Base-by-base conservation (phyloP, 2,797 vertebrate species). In the Cichlasoma orientale region DNA sequence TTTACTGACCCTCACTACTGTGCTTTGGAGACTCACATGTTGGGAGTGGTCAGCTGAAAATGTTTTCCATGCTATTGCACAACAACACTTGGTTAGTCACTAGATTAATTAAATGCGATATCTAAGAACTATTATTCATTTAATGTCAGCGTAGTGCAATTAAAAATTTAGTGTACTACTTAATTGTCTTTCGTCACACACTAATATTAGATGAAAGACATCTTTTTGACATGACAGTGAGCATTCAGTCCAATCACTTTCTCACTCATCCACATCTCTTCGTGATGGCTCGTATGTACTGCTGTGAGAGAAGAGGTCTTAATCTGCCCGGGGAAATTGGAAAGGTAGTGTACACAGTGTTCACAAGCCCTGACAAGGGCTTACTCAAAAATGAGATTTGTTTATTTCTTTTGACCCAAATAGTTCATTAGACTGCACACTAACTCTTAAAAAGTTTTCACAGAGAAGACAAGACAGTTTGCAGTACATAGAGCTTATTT, bases 331-430 rank as follows among this genome's bases (percentile, higher is more conserved):
- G 38, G 29, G 50, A 68, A 63, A 77, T 56, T 63, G 16, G 58
- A 83, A 63, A 44, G 56, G 18, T 72, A 68, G 36, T 74, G 56
- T 80, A 86, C 52, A 89, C 84, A 87, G 29, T 75, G 52, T 89
- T 79, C 53, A 84, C 72, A 63, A 69, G 54, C 5, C 5, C 33
- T 71, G 80, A 88, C 83, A 78, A 10, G 75, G 68, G 82, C 75
- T 89, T 86, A 91, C 63, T 84, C 74, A 88, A 77, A 82, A 79
- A 88, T 77, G 8, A 81, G 72, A 89, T 80, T 56, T 91, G 83
- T 93, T 89, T 86, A 90, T 85, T 83, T 89, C 85, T 79, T 84
- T 78, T 73, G 79, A 80, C 69, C 58, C 9, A 80, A 53, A 79
- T 80, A 86, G 70, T 75, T 86, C 72, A 71, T 69, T 50, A 36